phyloP scores from a whole-genome alignment of 1,140 invertebrate genomes.

The Reticulitermes speratus region DNA sequence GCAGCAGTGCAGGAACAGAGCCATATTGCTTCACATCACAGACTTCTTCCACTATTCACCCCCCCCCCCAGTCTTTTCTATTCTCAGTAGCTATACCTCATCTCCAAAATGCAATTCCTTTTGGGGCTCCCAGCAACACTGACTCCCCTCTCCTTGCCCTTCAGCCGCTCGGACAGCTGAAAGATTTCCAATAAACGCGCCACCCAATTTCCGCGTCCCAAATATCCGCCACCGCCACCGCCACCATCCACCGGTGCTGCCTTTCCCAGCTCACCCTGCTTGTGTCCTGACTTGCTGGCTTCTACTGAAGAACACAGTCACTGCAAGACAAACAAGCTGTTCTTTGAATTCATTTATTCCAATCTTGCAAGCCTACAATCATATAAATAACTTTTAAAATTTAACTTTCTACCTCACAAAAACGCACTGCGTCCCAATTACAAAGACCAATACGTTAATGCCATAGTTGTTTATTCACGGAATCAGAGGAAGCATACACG shows the following conservation, averaged over 20 bases:
- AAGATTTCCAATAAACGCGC: constrained; percentile 49
- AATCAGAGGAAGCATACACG: too few species aligned
- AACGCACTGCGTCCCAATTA: too few species aligned
- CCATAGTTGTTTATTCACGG: too few species aligned
- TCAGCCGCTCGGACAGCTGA: constrained; percentile 44
- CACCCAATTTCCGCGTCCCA: constrained; percentile 46
- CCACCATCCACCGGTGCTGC: neutral
- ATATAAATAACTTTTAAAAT: too few species aligned
- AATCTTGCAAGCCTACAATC: neutral
- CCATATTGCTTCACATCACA: neutral
- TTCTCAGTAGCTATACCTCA: constrained; percentile 26
- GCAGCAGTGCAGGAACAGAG: neutral
- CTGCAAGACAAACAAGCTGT: neutral
- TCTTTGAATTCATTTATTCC: neutral
- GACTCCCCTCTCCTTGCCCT: constrained; percentile 24
- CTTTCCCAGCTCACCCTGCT: neutral
- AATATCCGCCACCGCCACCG: constrained; percentile 41
- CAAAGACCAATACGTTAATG: too few species aligned
- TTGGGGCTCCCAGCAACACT: constrained; percentile 20
- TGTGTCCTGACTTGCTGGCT: neutral
- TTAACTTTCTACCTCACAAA: too few species aligned
- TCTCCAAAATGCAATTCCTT: constrained; percentile 34
- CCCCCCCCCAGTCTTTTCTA: neutral
- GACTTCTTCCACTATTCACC: neutral
- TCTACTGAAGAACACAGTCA: neutral